Conservation (phyloP, 2,113 vertebrate genomes). For the Manacus vitellinus region DNA sequence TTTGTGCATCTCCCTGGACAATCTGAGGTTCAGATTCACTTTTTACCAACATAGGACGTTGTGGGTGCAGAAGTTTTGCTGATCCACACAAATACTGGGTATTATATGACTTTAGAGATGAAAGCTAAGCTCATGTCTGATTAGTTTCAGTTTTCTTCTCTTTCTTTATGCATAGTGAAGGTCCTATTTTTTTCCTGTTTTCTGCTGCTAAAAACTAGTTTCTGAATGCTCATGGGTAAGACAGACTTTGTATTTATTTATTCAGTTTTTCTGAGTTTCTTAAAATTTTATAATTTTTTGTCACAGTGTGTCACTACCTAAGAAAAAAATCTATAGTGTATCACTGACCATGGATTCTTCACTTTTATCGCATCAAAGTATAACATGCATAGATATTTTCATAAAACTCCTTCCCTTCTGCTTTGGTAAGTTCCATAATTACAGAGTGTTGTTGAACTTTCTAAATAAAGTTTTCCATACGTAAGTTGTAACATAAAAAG, state of each 20-base stretch:
- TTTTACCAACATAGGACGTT: neutral
- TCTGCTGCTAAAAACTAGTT: neutral
- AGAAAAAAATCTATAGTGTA: neutral
- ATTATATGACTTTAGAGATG: neutral
- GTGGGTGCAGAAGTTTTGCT: neutral
- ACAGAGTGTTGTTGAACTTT: neutral
- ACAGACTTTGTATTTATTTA: neutral
- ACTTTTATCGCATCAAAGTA: neutral
- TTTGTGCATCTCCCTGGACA: neutral
- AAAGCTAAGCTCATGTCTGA: neutral
- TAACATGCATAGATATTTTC: neutral
- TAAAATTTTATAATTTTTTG: neutral
- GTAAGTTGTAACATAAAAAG: neutral
- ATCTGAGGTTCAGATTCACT: neutral
- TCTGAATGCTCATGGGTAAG: neutral
- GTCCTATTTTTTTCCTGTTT: neutral
- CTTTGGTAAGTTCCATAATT: neutral
- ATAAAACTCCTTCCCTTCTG: neutral
- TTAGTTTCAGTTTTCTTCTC: neutral
- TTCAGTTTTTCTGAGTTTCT: neutral
- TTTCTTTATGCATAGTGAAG: neutral
- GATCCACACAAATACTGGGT: neutral
- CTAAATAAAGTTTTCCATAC: neutral
- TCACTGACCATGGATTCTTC: neutral
- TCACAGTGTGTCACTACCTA: neutral